phyloP scores from a whole-genome alignment of 1,140 invertebrate genomes.

The Ceratina calcarata region DNA sequence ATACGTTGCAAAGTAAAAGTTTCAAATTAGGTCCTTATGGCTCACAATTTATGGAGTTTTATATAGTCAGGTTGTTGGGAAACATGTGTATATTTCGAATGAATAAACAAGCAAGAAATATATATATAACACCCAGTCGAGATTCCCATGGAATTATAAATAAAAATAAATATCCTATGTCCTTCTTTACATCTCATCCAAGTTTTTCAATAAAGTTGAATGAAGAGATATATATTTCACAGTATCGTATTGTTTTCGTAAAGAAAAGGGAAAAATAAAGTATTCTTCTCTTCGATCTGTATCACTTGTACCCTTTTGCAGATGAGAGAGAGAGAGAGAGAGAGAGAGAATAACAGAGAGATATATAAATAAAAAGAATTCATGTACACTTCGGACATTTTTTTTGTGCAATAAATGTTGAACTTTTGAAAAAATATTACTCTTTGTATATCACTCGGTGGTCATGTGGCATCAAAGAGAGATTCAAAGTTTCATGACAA shows the following conservation, averaged over 20 bases:
- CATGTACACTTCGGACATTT: conserved; percentile 71
- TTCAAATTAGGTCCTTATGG: conserved; percentile 62
- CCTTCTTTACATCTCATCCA: conserved; percentile 71
- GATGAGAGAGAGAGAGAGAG: conserved; percentile 55
- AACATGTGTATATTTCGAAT: conserved; percentile 69
- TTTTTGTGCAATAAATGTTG: conserved; percentile 76
- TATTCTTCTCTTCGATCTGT: conserved; percentile 67
- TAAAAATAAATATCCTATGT: conserved; percentile 75
- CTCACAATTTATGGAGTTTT: conserved; percentile 58
- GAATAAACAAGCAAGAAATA: conserved; percentile 67
- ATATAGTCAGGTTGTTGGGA: conserved; percentile 63
- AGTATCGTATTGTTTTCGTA: conserved; percentile 9
- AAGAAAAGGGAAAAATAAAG: conserved; percentile 61
- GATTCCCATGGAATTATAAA: conserved; percentile 72
- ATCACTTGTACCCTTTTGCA: conserved; percentile 66
- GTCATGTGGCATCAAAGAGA: conserved; percentile 77
- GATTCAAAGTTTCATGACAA: conserved; percentile 46
- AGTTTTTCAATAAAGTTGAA: conserved; percentile 69
- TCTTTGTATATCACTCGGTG: conserved; percentile 72
- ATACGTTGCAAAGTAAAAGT: conserved; percentile 20
- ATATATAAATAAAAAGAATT: conserved; percentile 53
- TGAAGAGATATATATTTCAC: conserved; percentile 52
- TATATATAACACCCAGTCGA: conserved; percentile 67
- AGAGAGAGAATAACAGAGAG: conserved; percentile 50
- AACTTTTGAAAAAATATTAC: conserved; percentile 68